Percentiles rank a stretch among this genome's conserved stretches.
phyloP scores from a whole-genome alignment of 2,113 vertebrate species.

The Scophthalmus maximus region DNA sequence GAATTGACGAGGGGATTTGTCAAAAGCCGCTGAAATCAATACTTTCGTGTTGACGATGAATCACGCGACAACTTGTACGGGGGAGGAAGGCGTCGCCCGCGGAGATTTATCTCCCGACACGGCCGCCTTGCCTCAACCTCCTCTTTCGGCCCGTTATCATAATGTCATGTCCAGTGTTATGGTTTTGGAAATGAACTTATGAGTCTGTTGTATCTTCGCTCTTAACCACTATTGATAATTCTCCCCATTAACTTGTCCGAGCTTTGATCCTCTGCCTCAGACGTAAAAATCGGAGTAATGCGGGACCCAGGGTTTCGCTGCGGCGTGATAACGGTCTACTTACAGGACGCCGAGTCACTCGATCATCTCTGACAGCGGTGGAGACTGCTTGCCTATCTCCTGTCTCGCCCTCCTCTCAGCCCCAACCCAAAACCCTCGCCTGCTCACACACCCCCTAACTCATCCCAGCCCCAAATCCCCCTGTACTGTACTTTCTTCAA shows the following conservation, averaged over 20 bases:
- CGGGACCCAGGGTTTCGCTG: slow-evolving; percentile 50
- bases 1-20: background rate
- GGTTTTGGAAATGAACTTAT: too few species aligned
- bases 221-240: background rate
- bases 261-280: slow-evolving; percentile 38
- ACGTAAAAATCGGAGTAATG: slow-evolving; percentile 11
- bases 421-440: too few species aligned
- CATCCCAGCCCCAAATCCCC: too few species aligned
- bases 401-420: slow-evolving; percentile 32
- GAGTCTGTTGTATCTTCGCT: too few species aligned
- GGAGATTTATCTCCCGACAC: background rate
- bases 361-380: slow-evolving; percentile 64
- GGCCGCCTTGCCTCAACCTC: too few species aligned
- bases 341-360: slow-evolving; percentile 51
- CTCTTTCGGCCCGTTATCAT: too few species aligned
- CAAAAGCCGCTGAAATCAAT: background rate
- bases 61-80: background rate
- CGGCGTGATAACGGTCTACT: slow-evolving; percentile 51
- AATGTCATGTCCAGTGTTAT: too few species aligned
- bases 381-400: slow-evolving; percentile 67
- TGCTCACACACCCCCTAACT: too few species aligned
- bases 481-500: too few species aligned
- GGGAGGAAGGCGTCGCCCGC: too few species aligned
- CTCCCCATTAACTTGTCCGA: background rate
- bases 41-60: background rate